Base-by-base conservation (phyloP, 2,888 invertebrate genomes). In the Argyresthia albistria region DNA sequence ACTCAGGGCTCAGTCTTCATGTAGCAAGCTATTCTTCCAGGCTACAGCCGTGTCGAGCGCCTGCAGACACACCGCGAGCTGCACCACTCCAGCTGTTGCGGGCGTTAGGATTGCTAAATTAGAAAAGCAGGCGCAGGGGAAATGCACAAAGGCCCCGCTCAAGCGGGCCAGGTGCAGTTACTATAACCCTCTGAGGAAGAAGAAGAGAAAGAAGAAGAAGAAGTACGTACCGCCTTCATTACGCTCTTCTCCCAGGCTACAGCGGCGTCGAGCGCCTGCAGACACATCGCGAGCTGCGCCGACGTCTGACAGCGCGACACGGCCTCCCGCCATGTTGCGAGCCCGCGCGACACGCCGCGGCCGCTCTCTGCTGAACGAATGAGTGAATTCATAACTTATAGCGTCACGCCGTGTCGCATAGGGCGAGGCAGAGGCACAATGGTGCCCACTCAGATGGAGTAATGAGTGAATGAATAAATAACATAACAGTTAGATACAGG, bases 211-310 rank as follows among this genome's bases (percentile, higher is more conserved):
- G n/a, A n/a, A n/a, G n/a, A 97, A 82, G 70, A 96, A 96, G 7
- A 52, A 10, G 10, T 46, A 93, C 96, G 92, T 90, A 98, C 97
- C 88, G 98, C 98, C 91, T 98, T 97, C 98, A 99, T 98, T 71
- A 98, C 96, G 88, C 97, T 97, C 89, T 98, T 97, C 86, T 99
- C 98, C 99, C 99, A 99, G 43, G 98, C 97, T 65, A 99, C 96
- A 72, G 94, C 95, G 1, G 94, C 93, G 73, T 98, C 97, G 60
- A 99, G 87, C 65, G 96, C 94, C 67, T 96, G 94, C 55, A 97
- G 89, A 63, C 95, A 93, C 92, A 97, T 93, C 16, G 96, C 95
- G 25, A 98, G 88, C 71, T 98, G 98, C 0, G 97, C 95, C 0
- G 97, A 93, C 0, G 97, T 97, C 65, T 91, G 92, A 47, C 96